Evolutionary conservation across 2,797 vertebrate species (phyloP).

Genomic region (Esox masquinongy): DNA sequence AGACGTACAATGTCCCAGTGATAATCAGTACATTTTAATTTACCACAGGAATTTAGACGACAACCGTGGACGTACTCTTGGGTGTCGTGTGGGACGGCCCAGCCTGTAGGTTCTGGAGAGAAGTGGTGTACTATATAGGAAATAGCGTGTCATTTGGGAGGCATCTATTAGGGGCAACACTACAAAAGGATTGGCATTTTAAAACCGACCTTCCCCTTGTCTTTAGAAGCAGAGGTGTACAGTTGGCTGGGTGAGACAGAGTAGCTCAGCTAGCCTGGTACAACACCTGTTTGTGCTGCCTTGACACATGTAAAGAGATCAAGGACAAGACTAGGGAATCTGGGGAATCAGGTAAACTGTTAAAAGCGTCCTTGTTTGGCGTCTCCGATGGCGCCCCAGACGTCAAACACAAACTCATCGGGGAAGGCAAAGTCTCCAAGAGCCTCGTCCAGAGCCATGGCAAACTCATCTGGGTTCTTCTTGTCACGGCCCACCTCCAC

Average conservation of each 20-base stretch:
- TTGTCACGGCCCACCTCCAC: conserved; percentile 96
- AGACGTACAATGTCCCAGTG: conserved; percentile 4
- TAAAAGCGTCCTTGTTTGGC: conserved; percentile 84
- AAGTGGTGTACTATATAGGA: conserved; percentile 17
- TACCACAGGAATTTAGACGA: conserved; percentile 28
- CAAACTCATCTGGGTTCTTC: conserved; percentile 92
- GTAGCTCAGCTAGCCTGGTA: neutral
- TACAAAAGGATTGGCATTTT: conserved; percentile 8
- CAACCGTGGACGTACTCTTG: too few species aligned
- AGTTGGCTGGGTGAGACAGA: conserved; percentile 32
- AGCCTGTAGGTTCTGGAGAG: too few species aligned
- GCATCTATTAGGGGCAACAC: conserved; percentile 4
- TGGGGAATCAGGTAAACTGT: conserved; percentile 45
- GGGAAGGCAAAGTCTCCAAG: conserved; percentile 97
- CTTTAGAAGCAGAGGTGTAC: conserved; percentile 40
- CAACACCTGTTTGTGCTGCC: neutral
- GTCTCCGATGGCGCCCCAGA: conserved; percentile 95
- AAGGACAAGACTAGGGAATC: neutral
- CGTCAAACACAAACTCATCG: conserved; percentile 96
- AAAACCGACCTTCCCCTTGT: conserved; percentile 8
- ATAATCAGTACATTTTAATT: conserved; percentile 39
- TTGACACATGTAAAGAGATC: neutral
- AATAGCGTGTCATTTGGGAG: too few species aligned
- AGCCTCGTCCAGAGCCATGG: conserved; percentile 87
- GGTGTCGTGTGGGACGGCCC: too few species aligned